Evolutionary conservation across 1,140 invertebrate genomes (phyloP).

Genomic region (Pseudomyrmex cubaensis): DNA sequence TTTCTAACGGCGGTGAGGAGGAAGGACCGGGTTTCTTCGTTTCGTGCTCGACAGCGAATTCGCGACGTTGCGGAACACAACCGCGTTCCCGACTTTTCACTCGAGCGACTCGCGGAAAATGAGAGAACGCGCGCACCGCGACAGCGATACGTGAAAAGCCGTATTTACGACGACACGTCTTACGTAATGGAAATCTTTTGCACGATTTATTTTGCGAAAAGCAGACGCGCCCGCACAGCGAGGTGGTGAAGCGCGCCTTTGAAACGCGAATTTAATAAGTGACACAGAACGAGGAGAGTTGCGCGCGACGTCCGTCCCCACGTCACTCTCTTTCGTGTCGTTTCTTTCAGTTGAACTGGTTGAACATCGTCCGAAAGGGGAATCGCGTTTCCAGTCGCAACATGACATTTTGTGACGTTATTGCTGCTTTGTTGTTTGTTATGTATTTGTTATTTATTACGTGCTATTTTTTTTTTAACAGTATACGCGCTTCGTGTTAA

Average conservation of each 20-base stretch:
- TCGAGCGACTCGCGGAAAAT: constrained; percentile 39
- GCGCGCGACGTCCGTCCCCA: not conserved
- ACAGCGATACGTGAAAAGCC: constrained; percentile 43
- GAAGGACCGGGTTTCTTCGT: not conserved
- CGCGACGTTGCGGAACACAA: constrained; percentile 30
- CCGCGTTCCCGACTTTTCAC: constrained; percentile 50
- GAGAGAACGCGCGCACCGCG: constrained; percentile 8
- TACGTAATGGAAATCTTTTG: constrained; percentile 39
- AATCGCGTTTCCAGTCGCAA: not conserved
- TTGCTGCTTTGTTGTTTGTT: not conserved
- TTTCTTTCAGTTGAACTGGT: not conserved
- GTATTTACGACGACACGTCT: constrained; percentile 13
- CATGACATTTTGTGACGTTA: not conserved
- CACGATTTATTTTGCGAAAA: constrained; percentile 13
- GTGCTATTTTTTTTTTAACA: not conserved
- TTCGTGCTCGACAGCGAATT: constrained; percentile 51
- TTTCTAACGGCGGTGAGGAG: not conserved
- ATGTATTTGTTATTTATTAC: not conserved
- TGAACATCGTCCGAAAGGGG: not conserved
- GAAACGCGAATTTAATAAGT: constrained; percentile 59
- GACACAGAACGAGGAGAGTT: constrained; percentile 15
- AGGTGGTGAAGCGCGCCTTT: not conserved
- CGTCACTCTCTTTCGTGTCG: constrained; percentile 4
- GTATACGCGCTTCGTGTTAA: not conserved
- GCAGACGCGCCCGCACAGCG: not conserved